Base-by-base conservation (phyloP, 2,797 vertebrate genomes). In the Salmo trutta region DNA sequence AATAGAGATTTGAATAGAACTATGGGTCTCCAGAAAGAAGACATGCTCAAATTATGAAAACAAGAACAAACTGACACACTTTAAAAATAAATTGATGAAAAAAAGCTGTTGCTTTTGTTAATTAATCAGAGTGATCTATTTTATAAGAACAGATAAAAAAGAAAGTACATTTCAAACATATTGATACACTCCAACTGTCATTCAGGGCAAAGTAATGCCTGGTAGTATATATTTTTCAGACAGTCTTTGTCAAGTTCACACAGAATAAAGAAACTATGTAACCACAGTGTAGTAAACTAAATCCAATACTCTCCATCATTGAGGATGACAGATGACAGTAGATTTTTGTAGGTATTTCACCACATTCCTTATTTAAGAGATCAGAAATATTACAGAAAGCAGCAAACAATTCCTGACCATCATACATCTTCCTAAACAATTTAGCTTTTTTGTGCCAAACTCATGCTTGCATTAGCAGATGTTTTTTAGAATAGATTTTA, bases 21-120 rank as follows among this genome's bases (percentile, higher is more conserved):
- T 47, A 10, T 47, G 8, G 10, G 41, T 36, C 21, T 21, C 24
- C 4, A 31, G 36, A 72, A 8, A 72, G 15, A 56, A 31, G 51
- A 31, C 51, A 54, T 72, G 17, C 15, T 71, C n/a, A 71, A 71
- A 71, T 51, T 41, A 36, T 51, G 16, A 68, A 59, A 68, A 69
- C 17, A 10, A 36, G 14, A 36, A 69, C 31, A 69, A 7, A 52
- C 6, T 14, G n/a, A 7, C 21, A 27, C 27, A 64, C 24, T 21
- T 27, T 1, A 12, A 66, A 15, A 2, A 5, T 14, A 29, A 67
- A 67, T 67, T 0, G 8, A 21, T 64, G 59, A 64, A 64, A 27
- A 0, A 21, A 24, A 64, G 56, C 56, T 59, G 19, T n/a, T 56
- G 53, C 56, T 59, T 56, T 17, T n/a, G 53, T 56, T 17, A 56